Evolutionary conservation across 92 coral and sea anemone species (phyloP), one percentile per base, ranked within the genome.

Genomic region (Desmophyllum pertusum): DNA sequence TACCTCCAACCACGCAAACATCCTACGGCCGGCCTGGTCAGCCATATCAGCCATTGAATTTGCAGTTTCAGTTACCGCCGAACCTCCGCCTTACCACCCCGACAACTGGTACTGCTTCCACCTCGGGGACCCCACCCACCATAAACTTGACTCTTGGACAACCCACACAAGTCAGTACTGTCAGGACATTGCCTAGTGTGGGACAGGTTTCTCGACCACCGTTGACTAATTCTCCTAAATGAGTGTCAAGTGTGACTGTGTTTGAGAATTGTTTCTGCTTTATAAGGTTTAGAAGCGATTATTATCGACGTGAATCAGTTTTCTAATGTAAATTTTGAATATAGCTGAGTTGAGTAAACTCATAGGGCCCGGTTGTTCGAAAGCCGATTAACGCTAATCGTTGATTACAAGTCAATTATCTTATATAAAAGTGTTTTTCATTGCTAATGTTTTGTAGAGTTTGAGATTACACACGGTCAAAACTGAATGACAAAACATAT

Each of bases 91-190:
- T 67, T 23, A 4, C 50, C 36, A 4, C 51, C 41, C 73, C 83
- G 7, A 2, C 62, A 13, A 14, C 43, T 31, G 67, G 17, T 4
- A 41, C 48, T 23, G 27, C 10, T n/a, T 18, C 76, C n/a, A 5
- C 48, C 8, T 0, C 84, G 68, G 76, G 50, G 46, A 35, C 23
- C 40, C 84, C 84, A 50, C 36, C 76, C 51, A 80, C 65, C 39
- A 66, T 80, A 21, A 80, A 48, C 67, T 68, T 50, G 67, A 48
- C 25, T 6, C 35, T 38, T 10, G 76, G 67, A 17, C 84, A 50
- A 68, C 0, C 72, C 1, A 66, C 27, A 18, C 43, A 7, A 80
- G 66, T 23, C 72, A 52, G 7, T 17, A 30, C 25, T 17, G 62
- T 15, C 37, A 33, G 79, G n/a, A 33, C 65, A 5, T 36, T 35